Conservation (phyloP, 2,888 invertebrate species). For the Callyntrura sp. region DNA sequence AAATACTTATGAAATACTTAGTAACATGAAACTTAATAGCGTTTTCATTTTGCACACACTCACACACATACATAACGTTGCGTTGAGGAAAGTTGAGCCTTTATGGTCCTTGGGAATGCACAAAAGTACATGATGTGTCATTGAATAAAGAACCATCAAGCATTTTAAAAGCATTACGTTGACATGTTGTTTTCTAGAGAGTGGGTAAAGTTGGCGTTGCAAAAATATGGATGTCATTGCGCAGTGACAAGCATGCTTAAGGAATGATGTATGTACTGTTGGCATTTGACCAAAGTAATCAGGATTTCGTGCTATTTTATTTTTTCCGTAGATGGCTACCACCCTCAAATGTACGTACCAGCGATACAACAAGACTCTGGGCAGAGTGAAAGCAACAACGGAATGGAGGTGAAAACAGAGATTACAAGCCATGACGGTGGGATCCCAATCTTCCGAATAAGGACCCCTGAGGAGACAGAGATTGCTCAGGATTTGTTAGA, state of each 20-base stretch:
- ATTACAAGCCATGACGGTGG: constrained; percentile 87
- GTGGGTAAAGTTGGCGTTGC: too few species aligned
- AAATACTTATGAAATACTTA: too few species aligned
- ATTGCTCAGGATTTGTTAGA: constrained; percentile 90
- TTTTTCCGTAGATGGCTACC: constrained; percentile 77
- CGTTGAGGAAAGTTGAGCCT: too few species aligned
- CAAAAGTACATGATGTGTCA: too few species aligned
- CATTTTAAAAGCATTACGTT: background rate
- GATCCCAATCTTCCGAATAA: constrained; percentile 86
- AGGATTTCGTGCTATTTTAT: constrained; percentile 19
- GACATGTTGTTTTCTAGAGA: background rate
- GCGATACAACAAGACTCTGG: constrained; percentile 84
- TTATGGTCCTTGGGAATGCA: too few species aligned
- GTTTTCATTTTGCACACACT: too few species aligned
- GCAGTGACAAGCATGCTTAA: background rate
- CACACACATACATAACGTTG: too few species aligned
- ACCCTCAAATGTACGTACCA: constrained; percentile 84
- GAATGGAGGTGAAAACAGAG: constrained; percentile 88
- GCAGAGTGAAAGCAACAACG: constrained; percentile 30
- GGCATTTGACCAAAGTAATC: constrained; percentile 50
- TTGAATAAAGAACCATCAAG: too few species aligned
- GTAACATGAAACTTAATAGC: too few species aligned
- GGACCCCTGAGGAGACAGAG: constrained; percentile 93
- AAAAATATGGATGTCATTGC: background rate
- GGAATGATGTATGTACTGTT: background rate